Percentiles rank a stretch among this genome's conserved stretches.
phyloP scores from a whole-genome alignment of 2,113 vertebrate species.

The Gorsachius goisagi region DNA sequence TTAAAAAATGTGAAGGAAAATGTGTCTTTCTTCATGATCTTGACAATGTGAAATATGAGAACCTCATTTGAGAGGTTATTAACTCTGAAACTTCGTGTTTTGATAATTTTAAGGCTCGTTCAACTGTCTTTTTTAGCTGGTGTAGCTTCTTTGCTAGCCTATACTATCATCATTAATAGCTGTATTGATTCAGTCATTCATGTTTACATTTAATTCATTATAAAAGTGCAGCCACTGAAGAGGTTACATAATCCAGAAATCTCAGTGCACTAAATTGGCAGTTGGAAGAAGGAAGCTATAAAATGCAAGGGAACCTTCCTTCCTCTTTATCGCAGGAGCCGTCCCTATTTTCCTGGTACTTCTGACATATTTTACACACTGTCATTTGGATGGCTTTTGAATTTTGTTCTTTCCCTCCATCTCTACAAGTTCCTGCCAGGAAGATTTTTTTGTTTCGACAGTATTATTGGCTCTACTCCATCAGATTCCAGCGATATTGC shows the following conservation, averaged over 20 bases:
- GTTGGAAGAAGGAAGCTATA: background rate
- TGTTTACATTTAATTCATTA: slow-evolving; percentile 28
- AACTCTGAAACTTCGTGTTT: background rate
- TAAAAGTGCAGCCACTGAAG: background rate
- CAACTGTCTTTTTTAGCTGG: background rate
- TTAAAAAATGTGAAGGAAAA: background rate
- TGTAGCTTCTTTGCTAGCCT: background rate
- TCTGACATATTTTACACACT: background rate
- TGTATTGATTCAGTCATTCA: background rate
- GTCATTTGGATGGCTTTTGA: background rate
- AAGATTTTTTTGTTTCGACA: background rate
- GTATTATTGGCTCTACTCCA: background rate
- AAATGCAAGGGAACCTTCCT: background rate
- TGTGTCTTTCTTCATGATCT: background rate
- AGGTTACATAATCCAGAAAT: background rate
- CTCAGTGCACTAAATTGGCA: background rate
- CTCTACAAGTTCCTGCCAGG: background rate
- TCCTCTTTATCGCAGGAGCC: background rate
- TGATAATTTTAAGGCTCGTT: background rate
- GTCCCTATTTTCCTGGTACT: background rate
- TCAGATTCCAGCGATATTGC: background rate
- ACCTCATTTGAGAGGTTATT: background rate
- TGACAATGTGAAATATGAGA: background rate
- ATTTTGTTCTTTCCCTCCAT: background rate
- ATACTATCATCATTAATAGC: background rate